phyloP scores from a whole-genome alignment of 2,888 invertebrate genomes.

The Nematopogon swammerdamellus region DNA sequence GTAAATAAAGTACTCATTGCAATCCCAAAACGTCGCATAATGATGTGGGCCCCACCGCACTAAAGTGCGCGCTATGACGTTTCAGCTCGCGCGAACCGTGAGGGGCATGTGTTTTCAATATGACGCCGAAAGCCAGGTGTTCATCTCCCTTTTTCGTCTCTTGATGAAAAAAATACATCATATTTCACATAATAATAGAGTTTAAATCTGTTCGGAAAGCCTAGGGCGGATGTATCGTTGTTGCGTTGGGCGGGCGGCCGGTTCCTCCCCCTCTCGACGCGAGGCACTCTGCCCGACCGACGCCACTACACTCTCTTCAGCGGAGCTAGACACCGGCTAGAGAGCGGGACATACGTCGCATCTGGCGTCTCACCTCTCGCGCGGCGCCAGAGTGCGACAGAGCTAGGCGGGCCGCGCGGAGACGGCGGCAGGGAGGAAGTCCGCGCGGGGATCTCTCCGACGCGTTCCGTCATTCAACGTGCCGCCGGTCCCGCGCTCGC shows the following conservation, averaged over 20 bases:
- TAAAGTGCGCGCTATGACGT: slow-evolving; percentile 57
- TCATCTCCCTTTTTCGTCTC: slow-evolving; percentile 34
- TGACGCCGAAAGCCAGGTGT: slow-evolving; percentile 55
- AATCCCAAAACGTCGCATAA: slow-evolving; percentile 49
- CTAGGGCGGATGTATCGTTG: slow-evolving; percentile 19
- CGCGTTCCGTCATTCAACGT: background rate
- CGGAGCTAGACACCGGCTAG: background rate
- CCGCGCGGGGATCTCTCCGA: no score
- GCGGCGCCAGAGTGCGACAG: slow-evolving; percentile 24
- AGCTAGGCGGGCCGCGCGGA: slow-evolving; percentile 43
- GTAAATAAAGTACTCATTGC: slow-evolving; percentile 27
- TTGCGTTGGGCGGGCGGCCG: slow-evolving; percentile 20
- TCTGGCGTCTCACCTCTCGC: slow-evolving; percentile 48
- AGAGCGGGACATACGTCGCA: slow-evolving; percentile 26
- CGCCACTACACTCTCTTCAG: background rate
- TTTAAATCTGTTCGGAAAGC: no score
- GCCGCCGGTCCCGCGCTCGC: background rate
- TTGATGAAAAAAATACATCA: no score
- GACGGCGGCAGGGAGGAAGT: slow-evolving; percentile 11
- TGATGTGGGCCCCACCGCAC: slow-evolving; percentile 45
- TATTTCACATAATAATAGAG: no score
- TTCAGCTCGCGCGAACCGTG: slow-evolving; percentile 41
- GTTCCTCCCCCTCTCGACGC: slow-evolving; percentile 32
- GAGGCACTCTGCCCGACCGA: background rate
- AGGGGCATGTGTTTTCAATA: slow-evolving; percentile 52